These are phyloP conservation scores for Linepithema humile DNA, from an alignment of 1,140 invertebrate genomes.

Conservation along the genomic window DNA sequence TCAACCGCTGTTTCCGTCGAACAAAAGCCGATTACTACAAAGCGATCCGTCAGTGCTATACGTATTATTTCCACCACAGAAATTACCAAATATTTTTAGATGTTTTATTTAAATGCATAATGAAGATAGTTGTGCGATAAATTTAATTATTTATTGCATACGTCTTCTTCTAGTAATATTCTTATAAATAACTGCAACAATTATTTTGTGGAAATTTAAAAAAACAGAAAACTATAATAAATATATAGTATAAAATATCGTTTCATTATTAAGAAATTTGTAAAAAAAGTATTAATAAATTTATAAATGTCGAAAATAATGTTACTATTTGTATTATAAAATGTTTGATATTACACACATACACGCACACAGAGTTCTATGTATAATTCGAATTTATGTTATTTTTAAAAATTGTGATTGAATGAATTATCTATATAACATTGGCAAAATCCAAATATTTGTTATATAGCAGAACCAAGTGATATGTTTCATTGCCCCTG, in stretches of 20 bases:
- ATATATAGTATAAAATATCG: not conserved
- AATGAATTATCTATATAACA: not conserved
- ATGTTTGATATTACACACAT: not conserved
- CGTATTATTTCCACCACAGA: not conserved
- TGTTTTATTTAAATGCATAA: not conserved
- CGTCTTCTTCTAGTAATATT: not conserved
- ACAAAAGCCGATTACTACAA: conserved; percentile 42
- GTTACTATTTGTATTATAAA: not conserved
- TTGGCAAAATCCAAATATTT: not conserved
- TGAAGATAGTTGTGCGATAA: not conserved
- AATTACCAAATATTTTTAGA: conserved; percentile 10
- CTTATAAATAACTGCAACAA: not conserved
- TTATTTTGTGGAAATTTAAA: not conserved
- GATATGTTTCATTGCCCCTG: too few species aligned
- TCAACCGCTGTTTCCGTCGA: conserved; percentile 26
- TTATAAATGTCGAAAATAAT: not conserved
- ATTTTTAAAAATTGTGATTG: not conserved
- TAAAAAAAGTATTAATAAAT: not conserved
- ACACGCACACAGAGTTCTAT: not conserved
- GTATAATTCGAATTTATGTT: not conserved
- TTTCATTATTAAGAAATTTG: not conserved
- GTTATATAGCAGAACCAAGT: too few species aligned
- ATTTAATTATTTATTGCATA: not conserved
- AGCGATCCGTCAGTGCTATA: conserved; percentile 1
- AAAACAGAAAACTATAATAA: not conserved